phyloP scores from a whole-genome alignment of 2,888 invertebrate species.

The Bellardia bayeri region DNA sequence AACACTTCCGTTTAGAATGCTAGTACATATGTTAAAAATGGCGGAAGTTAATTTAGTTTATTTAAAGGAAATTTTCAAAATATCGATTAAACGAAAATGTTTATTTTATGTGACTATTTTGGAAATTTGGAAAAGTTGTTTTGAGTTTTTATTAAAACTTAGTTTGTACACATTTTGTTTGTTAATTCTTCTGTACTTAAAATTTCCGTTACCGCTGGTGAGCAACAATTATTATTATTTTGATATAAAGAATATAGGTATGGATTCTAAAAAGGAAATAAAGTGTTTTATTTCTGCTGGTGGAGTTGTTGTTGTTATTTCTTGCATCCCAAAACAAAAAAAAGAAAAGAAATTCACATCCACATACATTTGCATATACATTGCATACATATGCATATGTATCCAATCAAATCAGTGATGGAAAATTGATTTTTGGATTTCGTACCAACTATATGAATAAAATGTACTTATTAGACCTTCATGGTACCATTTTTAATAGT shows the following conservation, averaged over 20 bases:
- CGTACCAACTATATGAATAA: no score
- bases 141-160: no score
- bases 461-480: no score
- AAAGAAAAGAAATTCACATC: background rate
- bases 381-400: background rate
- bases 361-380: background rate
- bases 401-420: no score
- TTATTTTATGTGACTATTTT: background rate
- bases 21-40: background rate
- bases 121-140: background rate
- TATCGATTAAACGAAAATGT: background rate
- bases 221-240: background rate
- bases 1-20: slow-evolving; percentile 32
- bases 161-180: no score
- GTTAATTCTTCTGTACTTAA: no score
- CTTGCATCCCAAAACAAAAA: background rate
- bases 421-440: no score
- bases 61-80: background rate
- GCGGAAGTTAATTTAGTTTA: background rate
- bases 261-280: slow-evolving; percentile 43
- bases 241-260: background rate
- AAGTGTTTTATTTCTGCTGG: slow-evolving; percentile 10
- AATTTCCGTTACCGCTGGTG: no score
- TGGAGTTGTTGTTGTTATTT: slow-evolving; percentile 12
- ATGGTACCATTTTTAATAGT: no score